A percentile compares a stretch with the other conserved stretches of the same genome.
phyloP scores from a whole-genome alignment of 2,888 invertebrate genomes.

The Ochlodes sylvanus region DNA sequence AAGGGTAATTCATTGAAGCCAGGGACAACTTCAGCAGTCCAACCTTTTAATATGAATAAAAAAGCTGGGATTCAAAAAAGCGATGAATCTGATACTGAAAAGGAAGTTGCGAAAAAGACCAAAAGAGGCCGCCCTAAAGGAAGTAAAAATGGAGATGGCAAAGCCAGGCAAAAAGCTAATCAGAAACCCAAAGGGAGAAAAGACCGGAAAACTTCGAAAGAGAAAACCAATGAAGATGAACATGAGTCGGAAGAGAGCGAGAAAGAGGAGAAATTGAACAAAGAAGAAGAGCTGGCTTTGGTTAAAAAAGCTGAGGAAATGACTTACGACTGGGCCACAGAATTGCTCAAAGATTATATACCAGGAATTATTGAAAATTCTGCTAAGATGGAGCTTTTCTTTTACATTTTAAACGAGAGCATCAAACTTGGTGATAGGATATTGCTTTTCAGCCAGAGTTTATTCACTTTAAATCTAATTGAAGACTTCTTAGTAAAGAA shows the following conservation, averaged over 20 bases:
- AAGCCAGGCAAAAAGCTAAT: constrained; percentile 66
- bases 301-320: constrained; percentile 91
- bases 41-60: constrained; percentile 45
- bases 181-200: constrained; percentile 75
- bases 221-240: constrained; percentile 83
- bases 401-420: constrained; percentile 95
- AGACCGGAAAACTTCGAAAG: constrained; percentile 77
- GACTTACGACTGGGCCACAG: constrained; percentile 95
- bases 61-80: constrained; percentile 54
- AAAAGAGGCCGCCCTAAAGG: constrained; percentile 65
- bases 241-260: constrained; percentile 83
- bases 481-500: constrained; percentile 95
- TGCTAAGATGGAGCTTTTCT: constrained; percentile 97
- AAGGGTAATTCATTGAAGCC: constrained; percentile 24
- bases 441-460: constrained; percentile 97
- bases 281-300: constrained; percentile 83
- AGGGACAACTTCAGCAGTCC: constrained; percentile 21
- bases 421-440: constrained; percentile 95
- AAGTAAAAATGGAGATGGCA: constrained; percentile 63
- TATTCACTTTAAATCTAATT: constrained; percentile 97
- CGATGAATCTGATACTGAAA: constrained; percentile 67
- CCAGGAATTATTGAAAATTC: constrained; percentile 96
- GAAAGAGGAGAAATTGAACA: constrained; percentile 85
- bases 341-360: constrained; percentile 93
- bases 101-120: constrained; percentile 62